These are phyloP conservation scores for Ceramica pisi DNA, from an alignment of 2,888 invertebrate genomes.

Conservation along the genomic window DNA sequence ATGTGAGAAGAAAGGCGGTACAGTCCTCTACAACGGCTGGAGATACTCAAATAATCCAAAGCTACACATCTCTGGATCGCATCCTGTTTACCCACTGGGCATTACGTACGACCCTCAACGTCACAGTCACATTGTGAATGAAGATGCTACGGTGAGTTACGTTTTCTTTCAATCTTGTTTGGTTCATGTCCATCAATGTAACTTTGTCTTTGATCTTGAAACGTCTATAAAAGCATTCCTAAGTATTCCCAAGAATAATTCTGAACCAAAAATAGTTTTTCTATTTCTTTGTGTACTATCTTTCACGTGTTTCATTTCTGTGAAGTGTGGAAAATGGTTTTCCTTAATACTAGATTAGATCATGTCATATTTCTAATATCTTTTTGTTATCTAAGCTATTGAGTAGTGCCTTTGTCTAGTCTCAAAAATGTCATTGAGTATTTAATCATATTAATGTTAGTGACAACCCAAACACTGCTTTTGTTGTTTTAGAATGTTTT, in stretches of 20 bases:
- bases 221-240: conserved; percentile 48
- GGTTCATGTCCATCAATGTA: conserved; percentile 54
- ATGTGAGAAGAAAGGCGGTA: conserved; percentile 77
- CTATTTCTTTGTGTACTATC: not conserved
- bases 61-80: conserved; percentile 65
- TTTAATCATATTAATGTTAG: conserved; percentile 31
- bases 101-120: conserved; percentile 72
- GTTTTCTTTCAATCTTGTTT: conserved; percentile 46
- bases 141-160: conserved; percentile 65
- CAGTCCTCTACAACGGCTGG: conserved; percentile 84
- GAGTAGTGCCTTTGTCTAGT: conserved; percentile 16
- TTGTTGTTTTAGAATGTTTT: conserved; percentile 61
- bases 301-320: conserved; percentile 17
- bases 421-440: conserved; percentile 18
- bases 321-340: conserved; percentile 20
- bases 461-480: conserved; percentile 43
- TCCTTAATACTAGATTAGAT: conserved; percentile 17
- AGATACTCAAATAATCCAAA: conserved; percentile 81
- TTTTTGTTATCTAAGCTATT: not conserved
- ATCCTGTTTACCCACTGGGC: conserved; percentile 78
- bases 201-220: conserved; percentile 47
- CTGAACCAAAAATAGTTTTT: conserved; percentile 31
- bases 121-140: conserved; percentile 71
- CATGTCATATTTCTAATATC: conserved; percentile 30
- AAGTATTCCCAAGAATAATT: conserved; percentile 38